phyloP scores from a whole-genome alignment of 2,797 vertebrate species.

The Merluccius polli region DNA sequence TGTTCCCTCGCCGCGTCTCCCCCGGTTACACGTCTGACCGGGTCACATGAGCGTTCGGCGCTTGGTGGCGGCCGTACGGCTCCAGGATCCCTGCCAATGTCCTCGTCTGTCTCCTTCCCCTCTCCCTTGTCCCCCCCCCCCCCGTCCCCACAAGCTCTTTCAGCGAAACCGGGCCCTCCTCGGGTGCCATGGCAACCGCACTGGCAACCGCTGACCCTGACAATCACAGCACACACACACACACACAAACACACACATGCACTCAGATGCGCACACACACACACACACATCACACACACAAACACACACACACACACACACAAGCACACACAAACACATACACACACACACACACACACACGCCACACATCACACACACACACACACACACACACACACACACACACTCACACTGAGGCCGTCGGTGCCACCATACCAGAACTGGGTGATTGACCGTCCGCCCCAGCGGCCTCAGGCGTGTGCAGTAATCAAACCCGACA shows the following conservation, averaged over 20 bases:
- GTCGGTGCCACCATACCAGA: constrained; percentile 50
- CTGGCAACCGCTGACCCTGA: constrained; percentile 55
- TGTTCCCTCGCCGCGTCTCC: neutral
- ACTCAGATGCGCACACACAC: constrained; percentile 6
- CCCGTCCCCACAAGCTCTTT: too few species aligned
- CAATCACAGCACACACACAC: constrained; percentile 26
- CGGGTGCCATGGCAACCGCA: constrained; percentile 67
- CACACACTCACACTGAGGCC: constrained; percentile 34
- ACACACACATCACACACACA: constrained; percentile 2
- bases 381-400: constrained; percentile 29
- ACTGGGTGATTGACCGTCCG: constrained; percentile 54
- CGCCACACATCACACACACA: constrained; percentile 3
- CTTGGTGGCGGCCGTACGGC: constrained; percentile 45
- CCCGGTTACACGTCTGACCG: too few species aligned
- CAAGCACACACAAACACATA: constrained; percentile 8
- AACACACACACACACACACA: neutral
- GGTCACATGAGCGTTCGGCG: constrained; percentile 3
- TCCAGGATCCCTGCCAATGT: constrained; percentile 56
- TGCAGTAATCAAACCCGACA: constrained; percentile 77
- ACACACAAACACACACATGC: constrained; percentile 32
- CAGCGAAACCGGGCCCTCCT: constrained; percentile 56
- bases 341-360: constrained; percentile 11
- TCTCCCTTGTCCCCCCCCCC: too few species aligned
- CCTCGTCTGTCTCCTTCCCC: too few species aligned
- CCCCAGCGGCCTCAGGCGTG: constrained; percentile 56